phyloP scores from a whole-genome alignment of 2,888 invertebrate species.

The Pachycephus smyrnensis region DNA sequence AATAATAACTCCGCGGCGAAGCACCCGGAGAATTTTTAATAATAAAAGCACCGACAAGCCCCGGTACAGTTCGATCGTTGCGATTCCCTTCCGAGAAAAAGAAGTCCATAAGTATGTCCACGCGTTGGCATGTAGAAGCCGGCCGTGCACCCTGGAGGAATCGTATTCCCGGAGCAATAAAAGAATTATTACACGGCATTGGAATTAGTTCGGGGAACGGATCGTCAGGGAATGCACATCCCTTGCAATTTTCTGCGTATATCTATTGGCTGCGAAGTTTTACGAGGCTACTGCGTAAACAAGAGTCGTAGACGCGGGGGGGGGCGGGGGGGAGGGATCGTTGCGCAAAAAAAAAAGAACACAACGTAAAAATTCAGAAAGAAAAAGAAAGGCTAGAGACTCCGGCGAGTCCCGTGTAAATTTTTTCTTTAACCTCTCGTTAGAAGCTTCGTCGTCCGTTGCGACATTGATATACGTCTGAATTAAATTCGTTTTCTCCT shows the following conservation, averaged over 20 bases:
- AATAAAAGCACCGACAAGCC: background rate
- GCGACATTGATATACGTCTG: background rate
- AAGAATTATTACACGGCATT: background rate
- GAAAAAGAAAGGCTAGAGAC: too few species aligned
- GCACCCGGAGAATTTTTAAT: background rate
- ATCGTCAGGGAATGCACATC: background rate
- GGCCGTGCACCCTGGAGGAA: background rate
- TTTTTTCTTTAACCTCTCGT: background rate
- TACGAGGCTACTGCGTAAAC: background rate
- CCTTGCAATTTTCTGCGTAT: background rate
- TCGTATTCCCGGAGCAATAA: slow-evolving; percentile 1
- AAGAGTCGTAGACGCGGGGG: too few species aligned
- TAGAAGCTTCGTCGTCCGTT: background rate
- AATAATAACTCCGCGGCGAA: background rate
- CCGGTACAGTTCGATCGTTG: background rate
- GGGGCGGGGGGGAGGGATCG: too few species aligned
- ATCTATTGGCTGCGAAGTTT: background rate
- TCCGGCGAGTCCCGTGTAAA: too few species aligned
- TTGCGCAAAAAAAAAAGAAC: background rate
- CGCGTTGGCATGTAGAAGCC: background rate
- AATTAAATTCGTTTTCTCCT: background rate
- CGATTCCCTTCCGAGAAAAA: background rate
- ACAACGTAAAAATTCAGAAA: background rate
- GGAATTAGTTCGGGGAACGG: slow-evolving; percentile 4
- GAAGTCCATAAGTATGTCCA: background rate